These are phyloP conservation scores for Enteromius thamalakanensis DNA, from an alignment of 2,797 vertebrate genomes.

Conservation along the genomic window DNA sequence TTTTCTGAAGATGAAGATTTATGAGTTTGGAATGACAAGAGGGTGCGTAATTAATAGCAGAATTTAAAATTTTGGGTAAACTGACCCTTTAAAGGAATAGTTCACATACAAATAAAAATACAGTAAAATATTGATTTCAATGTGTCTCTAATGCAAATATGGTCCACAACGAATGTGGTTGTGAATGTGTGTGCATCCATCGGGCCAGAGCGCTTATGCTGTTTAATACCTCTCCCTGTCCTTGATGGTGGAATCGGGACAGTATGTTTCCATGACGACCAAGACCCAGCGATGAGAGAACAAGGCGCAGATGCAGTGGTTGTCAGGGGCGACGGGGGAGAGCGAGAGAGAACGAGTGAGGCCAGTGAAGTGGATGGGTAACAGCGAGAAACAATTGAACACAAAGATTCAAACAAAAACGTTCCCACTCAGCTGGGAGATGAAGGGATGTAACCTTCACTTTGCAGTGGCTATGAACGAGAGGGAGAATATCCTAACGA, in stretches of 20 bases:
- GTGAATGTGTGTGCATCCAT: conserved; percentile 54
- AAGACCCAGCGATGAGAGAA: conserved; percentile 66
- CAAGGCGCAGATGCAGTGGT: conserved; percentile 68
- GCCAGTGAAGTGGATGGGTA: conserved; percentile 8
- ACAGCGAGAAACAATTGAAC: conserved; percentile 15
- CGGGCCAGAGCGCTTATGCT: conserved; percentile 61
- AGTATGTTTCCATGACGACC: conserved; percentile 73
- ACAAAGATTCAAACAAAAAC: conserved; percentile 22
- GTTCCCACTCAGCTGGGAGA: conserved; percentile 9
- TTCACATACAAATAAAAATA: background rate
- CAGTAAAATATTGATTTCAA: background rate
- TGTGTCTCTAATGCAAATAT: conserved; percentile 1
- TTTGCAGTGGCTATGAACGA: conserved; percentile 3
- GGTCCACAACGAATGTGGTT: conserved; percentile 14
- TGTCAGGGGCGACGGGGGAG: conserved; percentile 64
- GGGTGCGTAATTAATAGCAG: background rate
- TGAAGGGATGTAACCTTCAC: conserved; percentile 14
- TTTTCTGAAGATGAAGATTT: background rate
- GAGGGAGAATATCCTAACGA: conserved; percentile 25
- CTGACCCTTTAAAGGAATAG: background rate
- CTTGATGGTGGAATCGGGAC: conserved; percentile 76
- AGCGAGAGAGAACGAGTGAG: conserved; percentile 37
- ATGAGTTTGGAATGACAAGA: background rate
- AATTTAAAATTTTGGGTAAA: background rate
- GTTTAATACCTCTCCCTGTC: conserved; percentile 70